These are phyloP conservation scores for Bradypodion pumilum DNA, from an alignment of 2,797 vertebrate genomes.

Conservation along the genomic window DNA sequence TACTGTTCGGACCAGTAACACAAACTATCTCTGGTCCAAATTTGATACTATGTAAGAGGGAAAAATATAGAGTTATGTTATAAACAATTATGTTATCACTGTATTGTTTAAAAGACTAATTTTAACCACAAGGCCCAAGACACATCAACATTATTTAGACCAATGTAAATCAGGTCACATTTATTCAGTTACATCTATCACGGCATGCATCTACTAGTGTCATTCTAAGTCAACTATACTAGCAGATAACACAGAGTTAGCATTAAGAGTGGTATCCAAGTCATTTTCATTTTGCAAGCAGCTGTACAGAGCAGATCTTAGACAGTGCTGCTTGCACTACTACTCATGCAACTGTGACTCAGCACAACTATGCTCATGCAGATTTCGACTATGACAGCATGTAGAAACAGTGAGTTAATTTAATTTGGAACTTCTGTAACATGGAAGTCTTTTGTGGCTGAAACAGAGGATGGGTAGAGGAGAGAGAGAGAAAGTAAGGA, in stretches of 20 bases:
- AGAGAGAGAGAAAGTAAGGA: not conserved
- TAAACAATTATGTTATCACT: not conserved
- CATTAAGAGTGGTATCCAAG: too few species aligned
- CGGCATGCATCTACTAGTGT: too few species aligned
- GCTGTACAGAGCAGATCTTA: too few species aligned
- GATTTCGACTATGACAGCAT: too few species aligned
- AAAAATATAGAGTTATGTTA: not conserved
- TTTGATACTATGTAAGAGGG: constrained; percentile 60
- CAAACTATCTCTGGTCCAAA: constrained; percentile 77
- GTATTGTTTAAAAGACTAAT: not conserved
- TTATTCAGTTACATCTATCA: not conserved
- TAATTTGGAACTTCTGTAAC: not conserved
- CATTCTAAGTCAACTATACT: too few species aligned
- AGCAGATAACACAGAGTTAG: too few species aligned
- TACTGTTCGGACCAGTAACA: constrained; percentile 70
- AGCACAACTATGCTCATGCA: too few species aligned
- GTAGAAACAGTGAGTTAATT: not conserved
- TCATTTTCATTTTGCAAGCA: too few species aligned
- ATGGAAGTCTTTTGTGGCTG: not conserved
- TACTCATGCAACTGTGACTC: too few species aligned
- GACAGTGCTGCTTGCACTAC: too few species aligned
- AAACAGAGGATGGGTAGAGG: not conserved
- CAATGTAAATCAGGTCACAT: not conserved
- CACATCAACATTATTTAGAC: not conserved
- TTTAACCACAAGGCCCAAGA: not conserved